phyloP scores from a whole-genome alignment of 2,113 vertebrate genomes.

The Chloebia gouldiae region DNA sequence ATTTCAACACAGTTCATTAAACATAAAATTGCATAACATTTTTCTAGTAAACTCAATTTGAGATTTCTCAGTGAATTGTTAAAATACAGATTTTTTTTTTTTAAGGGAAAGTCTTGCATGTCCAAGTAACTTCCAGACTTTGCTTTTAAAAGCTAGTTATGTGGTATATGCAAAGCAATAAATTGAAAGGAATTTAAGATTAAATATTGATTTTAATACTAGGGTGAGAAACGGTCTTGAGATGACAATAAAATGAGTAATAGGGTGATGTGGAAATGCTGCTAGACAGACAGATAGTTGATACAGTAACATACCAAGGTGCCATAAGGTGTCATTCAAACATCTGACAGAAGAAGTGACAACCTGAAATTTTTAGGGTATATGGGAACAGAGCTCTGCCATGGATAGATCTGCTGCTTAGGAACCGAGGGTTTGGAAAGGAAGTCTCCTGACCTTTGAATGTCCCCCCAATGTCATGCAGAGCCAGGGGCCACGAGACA shows the following conservation, averaged over 20 bases:
- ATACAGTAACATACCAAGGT: background rate
- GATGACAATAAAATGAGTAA: background rate
- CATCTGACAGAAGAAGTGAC: background rate
- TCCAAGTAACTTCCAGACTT: background rate
- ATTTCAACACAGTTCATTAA: background rate
- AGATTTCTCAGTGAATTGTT: background rate
- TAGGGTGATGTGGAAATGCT: background rate
- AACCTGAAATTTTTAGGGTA: background rate
- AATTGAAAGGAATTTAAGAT: background rate
- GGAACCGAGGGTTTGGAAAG: background rate
- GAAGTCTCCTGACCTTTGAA: conserved; percentile 41
- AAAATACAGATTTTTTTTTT: background rate
- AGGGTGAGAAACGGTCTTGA: background rate
- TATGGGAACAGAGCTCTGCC: background rate
- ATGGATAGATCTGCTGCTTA: background rate
- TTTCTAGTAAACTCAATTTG: background rate
- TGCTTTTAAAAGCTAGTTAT: background rate
- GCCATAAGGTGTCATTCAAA: background rate
- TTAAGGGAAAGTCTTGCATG: background rate
- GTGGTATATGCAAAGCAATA: background rate
- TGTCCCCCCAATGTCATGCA: conserved; percentile 30
- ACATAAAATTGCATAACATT: background rate
- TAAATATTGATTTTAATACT: background rate
- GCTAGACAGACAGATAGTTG: background rate
- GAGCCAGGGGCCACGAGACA: conserved; percentile 25